Conservation (phyloP, 1,140 invertebrate species). For the Notospermus geniculatus region DNA sequence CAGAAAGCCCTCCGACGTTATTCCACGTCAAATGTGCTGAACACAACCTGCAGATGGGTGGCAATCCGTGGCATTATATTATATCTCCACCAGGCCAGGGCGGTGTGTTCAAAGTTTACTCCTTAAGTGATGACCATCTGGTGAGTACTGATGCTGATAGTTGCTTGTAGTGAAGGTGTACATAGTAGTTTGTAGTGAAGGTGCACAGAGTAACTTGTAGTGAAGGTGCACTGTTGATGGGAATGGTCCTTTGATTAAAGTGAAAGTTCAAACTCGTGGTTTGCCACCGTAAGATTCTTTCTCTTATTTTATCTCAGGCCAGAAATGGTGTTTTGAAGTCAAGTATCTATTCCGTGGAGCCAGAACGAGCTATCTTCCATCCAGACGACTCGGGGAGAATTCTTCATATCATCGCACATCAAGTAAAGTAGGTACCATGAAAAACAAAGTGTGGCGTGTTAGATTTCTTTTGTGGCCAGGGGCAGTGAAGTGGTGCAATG, state of each 20-base stretch:
- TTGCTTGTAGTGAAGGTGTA: background rate
- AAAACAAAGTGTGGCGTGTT: too few species aligned
- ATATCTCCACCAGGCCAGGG: constrained; percentile 22
- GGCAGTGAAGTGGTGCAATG: background rate
- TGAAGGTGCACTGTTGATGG: too few species aligned
- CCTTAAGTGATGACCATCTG: constrained; percentile 23
- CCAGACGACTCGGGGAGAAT: constrained; percentile 33
- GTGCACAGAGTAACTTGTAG: too few species aligned
- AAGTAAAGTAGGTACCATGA: constrained; percentile 26
- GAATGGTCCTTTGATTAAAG: too few species aligned
- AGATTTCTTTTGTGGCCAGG: too few species aligned
- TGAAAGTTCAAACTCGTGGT: too few species aligned
- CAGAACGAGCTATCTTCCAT: constrained; percentile 31
- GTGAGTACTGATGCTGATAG: constrained; percentile 18
- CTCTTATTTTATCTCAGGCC: constrained; percentile 20
- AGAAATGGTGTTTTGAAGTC: constrained; percentile 20
- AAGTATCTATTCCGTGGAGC: constrained; percentile 18
- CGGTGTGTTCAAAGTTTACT: constrained; percentile 20
- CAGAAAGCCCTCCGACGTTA: constrained; percentile 26
- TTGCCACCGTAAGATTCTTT: background rate
- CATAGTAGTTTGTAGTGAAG: too few species aligned
- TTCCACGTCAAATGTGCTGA: constrained; percentile 28
- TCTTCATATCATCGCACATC: constrained; percentile 21
- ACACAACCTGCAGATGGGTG: constrained; percentile 30
- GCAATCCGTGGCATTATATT: constrained; percentile 36